phyloP scores from a whole-genome alignment of 2,113 vertebrate species.

The Albula goreensis region DNA sequence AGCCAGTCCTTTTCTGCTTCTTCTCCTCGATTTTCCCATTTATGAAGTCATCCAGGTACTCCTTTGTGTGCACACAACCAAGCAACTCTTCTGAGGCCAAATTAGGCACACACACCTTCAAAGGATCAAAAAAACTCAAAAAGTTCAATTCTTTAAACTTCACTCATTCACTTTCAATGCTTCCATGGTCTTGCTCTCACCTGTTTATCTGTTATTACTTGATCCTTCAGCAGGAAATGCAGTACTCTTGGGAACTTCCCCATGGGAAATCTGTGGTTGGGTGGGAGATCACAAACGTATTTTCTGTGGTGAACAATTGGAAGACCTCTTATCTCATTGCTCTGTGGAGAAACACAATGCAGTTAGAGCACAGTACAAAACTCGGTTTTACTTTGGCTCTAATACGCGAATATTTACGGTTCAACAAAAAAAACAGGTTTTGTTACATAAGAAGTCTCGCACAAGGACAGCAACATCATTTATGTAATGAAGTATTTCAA shows the following conservation, averaged over 20 bases:
- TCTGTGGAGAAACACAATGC: conserved; percentile 32
- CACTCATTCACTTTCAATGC: neutral
- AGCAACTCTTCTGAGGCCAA: conserved; percentile 50
- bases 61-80: conserved; percentile 54
- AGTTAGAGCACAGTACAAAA: neutral
- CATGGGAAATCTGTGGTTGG: conserved; percentile 61
- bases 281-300: conserved; percentile 54
- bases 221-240: conserved; percentile 50
- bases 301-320: conserved; percentile 53
- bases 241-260: conserved; percentile 55
- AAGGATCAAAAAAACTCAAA: neutral
- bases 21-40: conserved; percentile 46
- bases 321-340: conserved; percentile 39
- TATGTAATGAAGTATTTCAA: neutral
- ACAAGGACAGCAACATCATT: neutral
- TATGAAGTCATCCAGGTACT: conserved; percentile 56
- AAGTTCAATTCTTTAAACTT: neutral
- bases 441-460: too few relatives aligned
- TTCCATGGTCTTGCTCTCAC: conserved; percentile 32
- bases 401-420: neutral
- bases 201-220: conserved; percentile 57
- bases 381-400: neutral
- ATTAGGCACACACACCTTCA: conserved; percentile 59
- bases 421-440: too few relatives aligned
- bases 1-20: conserved; percentile 56